Conservation (phyloP, 2,888 invertebrate genomes). For the Rhamnusium bicolor region DNA sequence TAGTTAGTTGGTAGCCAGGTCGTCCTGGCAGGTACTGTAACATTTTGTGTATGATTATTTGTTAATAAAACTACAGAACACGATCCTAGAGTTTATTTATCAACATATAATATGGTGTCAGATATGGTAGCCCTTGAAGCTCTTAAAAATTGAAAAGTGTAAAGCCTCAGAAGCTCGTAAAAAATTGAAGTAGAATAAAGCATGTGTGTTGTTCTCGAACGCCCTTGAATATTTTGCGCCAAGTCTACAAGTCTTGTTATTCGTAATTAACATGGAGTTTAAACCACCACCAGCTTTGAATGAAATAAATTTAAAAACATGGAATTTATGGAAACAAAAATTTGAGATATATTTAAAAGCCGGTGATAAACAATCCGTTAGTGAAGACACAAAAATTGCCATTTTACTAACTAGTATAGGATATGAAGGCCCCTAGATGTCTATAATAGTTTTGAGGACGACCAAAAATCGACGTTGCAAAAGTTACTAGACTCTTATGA, state of each 20-base stretch:
- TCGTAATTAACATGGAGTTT: not conserved
- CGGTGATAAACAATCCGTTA: not conserved
- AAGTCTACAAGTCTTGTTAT: not conserved
- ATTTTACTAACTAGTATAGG: slow-evolving; percentile 26
- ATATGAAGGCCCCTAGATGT: slow-evolving; percentile 17
- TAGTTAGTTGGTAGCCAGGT: too few species aligned
- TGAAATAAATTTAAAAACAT: slow-evolving; percentile 21
- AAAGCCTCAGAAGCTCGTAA: not conserved
- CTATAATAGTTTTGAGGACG: slow-evolving; percentile 25
- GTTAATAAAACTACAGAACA: too few species aligned
- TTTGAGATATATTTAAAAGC: slow-evolving; percentile 30
- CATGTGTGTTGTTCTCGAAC: too few species aligned
- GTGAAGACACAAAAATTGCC: slow-evolving; percentile 30
- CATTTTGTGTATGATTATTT: too few species aligned
- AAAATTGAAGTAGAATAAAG: not conserved
- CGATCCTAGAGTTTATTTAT: too few species aligned
- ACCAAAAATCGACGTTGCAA: not conserved
- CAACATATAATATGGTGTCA: slow-evolving; percentile 8
- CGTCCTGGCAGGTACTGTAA: too few species aligned
- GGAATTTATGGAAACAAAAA: slow-evolving; percentile 31
- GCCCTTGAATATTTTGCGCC: not conserved
- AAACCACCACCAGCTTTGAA: slow-evolving; percentile 12
- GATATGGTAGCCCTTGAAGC: not conserved
- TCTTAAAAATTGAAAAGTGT: too few species aligned
- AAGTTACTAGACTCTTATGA: slow-evolving; percentile 6